phyloP scores from a whole-genome alignment of 2,888 invertebrate species.

The Pandemis heparana region DNA sequence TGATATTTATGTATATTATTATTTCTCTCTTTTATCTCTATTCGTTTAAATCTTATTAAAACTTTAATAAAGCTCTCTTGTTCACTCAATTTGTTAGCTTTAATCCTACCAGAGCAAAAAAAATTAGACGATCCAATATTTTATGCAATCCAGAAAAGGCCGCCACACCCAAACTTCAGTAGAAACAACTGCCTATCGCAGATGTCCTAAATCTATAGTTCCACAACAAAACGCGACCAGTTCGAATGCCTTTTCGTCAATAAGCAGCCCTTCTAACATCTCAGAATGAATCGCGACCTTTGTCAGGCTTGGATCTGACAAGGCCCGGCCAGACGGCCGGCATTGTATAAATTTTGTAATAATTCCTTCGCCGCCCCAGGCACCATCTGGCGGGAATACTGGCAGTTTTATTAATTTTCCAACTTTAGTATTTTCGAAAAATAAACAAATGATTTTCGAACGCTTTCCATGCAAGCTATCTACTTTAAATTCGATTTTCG shows the following conservation, averaged over 20 bases:
- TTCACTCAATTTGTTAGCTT: too few relatives aligned
- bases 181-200: constrained; percentile 2
- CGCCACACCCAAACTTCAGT: constrained; percentile 1
- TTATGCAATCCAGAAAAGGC: background rate
- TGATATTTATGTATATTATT: too few relatives aligned
- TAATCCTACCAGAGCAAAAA: too few relatives aligned
- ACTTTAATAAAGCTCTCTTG: too few relatives aligned
- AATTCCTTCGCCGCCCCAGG: constrained; percentile 35
- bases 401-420: constrained; percentile 42
- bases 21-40: too few relatives aligned
- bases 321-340: constrained; percentile 22
- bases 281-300: constrained; percentile 34
- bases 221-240: background rate
- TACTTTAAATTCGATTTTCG: background rate
- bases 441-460: constrained; percentile 13
- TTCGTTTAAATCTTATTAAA: too few relatives aligned
- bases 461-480: background rate
- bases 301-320: constrained; percentile 38
- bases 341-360: constrained; percentile 41
- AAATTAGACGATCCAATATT: background rate
- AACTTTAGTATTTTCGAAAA: constrained; percentile 31
- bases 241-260: constrained; percentile 16
- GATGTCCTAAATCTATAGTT: constrained; percentile 9
- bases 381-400: constrained; percentile 35
- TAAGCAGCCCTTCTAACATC: constrained; percentile 17